Evolutionary conservation across 2,113 vertebrate species (phyloP).

Genomic region (Oryzias melastigma): DNA sequence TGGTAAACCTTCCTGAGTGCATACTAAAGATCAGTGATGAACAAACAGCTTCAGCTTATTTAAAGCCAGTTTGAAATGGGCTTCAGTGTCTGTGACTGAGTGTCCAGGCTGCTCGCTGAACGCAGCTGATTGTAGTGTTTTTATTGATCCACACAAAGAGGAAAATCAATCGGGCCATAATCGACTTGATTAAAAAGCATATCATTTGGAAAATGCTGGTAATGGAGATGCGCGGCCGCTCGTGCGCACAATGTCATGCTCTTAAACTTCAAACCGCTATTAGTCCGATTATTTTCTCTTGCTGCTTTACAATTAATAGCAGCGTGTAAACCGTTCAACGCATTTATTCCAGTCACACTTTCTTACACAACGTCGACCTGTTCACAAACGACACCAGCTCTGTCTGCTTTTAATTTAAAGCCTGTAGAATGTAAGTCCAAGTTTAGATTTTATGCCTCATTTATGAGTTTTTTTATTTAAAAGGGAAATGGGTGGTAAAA

Average conservation of each 20-base stretch:
- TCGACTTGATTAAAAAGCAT: constrained; percentile 61
- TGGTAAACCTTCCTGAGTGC: constrained; percentile 57
- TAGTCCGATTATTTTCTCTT: constrained; percentile 11
- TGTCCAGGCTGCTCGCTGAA: constrained; percentile 26
- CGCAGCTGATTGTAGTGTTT: constrained; percentile 45
- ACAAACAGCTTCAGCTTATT: constrained; percentile 47
- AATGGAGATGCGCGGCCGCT: background rate
- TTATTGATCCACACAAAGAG: constrained; percentile 45
- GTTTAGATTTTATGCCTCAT: no score
- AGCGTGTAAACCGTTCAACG: constrained; percentile 20
- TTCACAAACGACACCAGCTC: no score
- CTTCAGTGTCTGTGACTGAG: constrained; percentile 2
- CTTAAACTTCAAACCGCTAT: constrained; percentile 30
- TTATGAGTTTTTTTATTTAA: no score
- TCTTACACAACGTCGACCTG: background rate
- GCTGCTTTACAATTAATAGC: constrained; percentile 41
- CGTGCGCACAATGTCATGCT: constrained; percentile 25
- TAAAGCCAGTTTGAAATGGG: constrained; percentile 37
- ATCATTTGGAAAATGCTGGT: constrained; percentile 41
- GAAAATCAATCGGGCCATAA: constrained; percentile 55
- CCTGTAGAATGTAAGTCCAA: no score
- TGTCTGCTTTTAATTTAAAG: no score
- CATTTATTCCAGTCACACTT: background rate
- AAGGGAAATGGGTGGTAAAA: no score
- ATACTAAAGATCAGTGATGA: constrained; percentile 50